Evolutionary conservation across 2,888 invertebrate genomes (phyloP).

Genomic region (Tetropium fuscum): DNA sequence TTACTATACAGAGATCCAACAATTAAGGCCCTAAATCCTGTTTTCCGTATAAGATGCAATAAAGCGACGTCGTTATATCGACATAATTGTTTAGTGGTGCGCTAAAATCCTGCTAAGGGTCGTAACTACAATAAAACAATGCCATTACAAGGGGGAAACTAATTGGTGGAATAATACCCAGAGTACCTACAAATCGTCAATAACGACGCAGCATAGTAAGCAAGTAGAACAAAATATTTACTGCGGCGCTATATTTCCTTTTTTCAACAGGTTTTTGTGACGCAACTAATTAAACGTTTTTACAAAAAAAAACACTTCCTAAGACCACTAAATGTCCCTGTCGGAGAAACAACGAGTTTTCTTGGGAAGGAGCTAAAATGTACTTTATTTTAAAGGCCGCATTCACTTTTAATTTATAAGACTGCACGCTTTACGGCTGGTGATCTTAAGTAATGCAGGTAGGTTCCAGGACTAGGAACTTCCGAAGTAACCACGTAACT

Average conservation of each 20-base stretch:
- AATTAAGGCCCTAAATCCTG: neutral
- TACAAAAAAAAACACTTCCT: too few species aligned
- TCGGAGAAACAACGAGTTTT: too few species aligned
- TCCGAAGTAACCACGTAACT: constrained; percentile 63
- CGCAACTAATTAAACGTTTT: too few species aligned
- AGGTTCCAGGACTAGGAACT: constrained; percentile 56
- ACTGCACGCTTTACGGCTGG: constrained; percentile 16
- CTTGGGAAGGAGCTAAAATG: too few species aligned
- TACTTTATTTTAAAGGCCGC: too few species aligned
- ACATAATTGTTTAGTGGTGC: constrained; percentile 16
- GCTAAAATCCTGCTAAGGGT: constrained; percentile 18
- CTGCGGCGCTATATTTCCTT: too few species aligned
- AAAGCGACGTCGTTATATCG: constrained; percentile 12
- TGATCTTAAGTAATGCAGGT: constrained; percentile 27
- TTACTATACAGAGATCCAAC: neutral
- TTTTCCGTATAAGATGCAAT: constrained; percentile 11
- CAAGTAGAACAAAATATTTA: too few species aligned
- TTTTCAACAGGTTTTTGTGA: too few species aligned
- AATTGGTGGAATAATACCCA: constrained; percentile 14
- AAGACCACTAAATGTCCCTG: too few species aligned
- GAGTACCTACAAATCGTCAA: constrained; percentile 5
- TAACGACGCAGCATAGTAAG: neutral
- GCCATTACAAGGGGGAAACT: constrained; percentile 13
- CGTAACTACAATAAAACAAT: constrained; percentile 17
- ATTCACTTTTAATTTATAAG: constrained; percentile 28